A percentile compares a stretch with the other conserved stretches of the same genome.
Conservation (phyloP, 2,113 vertebrate genomes). For the Petrocephalus zakoni region DNA sequence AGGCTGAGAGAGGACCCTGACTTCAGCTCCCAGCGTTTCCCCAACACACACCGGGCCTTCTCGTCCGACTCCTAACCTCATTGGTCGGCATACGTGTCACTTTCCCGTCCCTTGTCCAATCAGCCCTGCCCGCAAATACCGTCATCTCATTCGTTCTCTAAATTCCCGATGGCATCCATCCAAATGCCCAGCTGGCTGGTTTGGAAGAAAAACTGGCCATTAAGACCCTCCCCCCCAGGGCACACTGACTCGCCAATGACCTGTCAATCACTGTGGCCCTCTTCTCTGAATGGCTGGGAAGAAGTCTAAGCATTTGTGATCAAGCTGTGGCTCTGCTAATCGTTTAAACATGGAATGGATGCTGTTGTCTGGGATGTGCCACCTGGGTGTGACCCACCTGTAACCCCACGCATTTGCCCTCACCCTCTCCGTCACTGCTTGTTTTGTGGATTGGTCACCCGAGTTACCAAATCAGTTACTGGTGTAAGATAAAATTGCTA, state of each 20-base stretch:
- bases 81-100: background rate
- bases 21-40: slow-evolving; percentile 68
- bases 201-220: background rate
- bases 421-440: background rate
- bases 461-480: background rate
- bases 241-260: background rate
- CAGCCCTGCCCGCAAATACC: background rate
- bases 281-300: background rate
- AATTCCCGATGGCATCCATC: background rate
- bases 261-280: background rate
- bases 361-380: background rate
- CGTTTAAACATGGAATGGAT: background rate
- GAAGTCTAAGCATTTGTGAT: background rate
- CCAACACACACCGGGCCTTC: slow-evolving; percentile 70
- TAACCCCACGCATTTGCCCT: background rate
- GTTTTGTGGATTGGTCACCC: background rate
- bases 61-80: slow-evolving; percentile 61
- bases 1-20: slow-evolving; percentile 68
- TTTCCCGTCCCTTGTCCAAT: background rate
- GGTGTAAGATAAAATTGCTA: background rate
- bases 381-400: background rate
- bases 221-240: too few relatives aligned
- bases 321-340: background rate
- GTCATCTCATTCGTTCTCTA: background rate
- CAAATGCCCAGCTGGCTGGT: background rate